phyloP scores from a whole-genome alignment of 1,140 invertebrate genomes.

The Pantala flavescens region DNA sequence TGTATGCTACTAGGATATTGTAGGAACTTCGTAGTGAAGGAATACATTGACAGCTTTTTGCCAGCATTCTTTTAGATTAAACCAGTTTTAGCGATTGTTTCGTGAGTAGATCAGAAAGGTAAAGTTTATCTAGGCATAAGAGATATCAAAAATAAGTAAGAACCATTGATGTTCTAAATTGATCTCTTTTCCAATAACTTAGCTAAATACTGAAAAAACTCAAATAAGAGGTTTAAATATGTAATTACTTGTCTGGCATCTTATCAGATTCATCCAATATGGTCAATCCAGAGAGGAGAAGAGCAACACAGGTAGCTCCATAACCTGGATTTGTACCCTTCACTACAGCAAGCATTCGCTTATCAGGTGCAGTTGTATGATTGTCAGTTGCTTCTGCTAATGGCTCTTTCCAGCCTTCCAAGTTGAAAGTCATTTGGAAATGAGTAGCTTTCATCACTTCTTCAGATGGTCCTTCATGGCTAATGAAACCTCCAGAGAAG shows the following conservation, averaged over 20 bases:
- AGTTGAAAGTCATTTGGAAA: slow-evolving; percentile 60
- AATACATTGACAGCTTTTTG: too few species aligned
- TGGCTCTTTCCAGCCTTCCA: slow-evolving; percentile 61
- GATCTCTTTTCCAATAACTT: too few species aligned
- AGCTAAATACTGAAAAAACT: slow-evolving; percentile 37
- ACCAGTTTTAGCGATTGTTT: too few species aligned
- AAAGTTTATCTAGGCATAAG: too few species aligned
- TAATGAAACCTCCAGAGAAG: slow-evolving; percentile 59
- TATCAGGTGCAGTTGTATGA: slow-evolving; percentile 49
- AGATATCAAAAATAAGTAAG: too few species aligned
- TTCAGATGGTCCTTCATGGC: slow-evolving; percentile 52
- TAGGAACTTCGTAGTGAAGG: too few species aligned
- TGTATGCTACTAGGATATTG: too few species aligned
- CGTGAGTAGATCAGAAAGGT: too few species aligned
- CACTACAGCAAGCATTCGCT: slow-evolving; percentile 53
- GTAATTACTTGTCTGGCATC: slow-evolving; percentile 55
- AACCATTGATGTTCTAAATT: too few species aligned
- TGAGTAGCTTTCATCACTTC: slow-evolving; percentile 47
- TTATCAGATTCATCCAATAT: slow-evolving; percentile 65
- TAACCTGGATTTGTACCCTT: slow-evolving; percentile 66
- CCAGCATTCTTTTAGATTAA: too few species aligned
- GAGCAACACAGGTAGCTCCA: slow-evolving; percentile 60
- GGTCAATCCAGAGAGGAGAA: slow-evolving; percentile 60
- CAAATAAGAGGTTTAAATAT: slow-evolving; percentile 30
- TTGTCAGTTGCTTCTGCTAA: slow-evolving; percentile 47